These are phyloP conservation scores for Sphaeramia orbicularis DNA, from an alignment of 2,797 vertebrate genomes.

Conservation along the genomic window DNA sequence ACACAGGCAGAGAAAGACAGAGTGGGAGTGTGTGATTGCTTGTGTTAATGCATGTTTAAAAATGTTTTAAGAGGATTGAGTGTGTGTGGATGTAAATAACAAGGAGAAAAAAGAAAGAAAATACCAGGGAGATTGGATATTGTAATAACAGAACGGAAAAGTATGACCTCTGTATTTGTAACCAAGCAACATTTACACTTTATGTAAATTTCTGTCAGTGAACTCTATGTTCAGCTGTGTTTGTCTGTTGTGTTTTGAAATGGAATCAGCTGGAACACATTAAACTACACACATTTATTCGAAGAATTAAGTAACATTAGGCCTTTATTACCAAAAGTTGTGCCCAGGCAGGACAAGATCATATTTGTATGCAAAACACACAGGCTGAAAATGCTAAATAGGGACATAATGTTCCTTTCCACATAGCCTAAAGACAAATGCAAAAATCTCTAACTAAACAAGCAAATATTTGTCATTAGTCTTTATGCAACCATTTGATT, in stretches of 20 bases:
- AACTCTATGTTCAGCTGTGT: conserved; percentile 46
- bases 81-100: not conserved
- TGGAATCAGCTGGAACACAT: conserved; percentile 64
- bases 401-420: conserved; percentile 41
- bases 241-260: conserved; percentile 54
- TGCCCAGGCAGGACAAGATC: conserved; percentile 55
- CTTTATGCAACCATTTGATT: conserved; percentile 62
- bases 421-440: conserved; percentile 58
- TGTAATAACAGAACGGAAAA: conserved; percentile 36
- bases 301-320: conserved; percentile 61
- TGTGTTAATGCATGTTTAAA: conserved; percentile 40
- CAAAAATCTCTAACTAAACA: conserved; percentile 56
- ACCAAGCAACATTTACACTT: conserved; percentile 41
- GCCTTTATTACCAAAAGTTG: conserved; percentile 53
- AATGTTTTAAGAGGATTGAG: conserved; percentile 35
- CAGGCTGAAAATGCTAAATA: conserved; percentile 57
- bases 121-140: conserved; percentile 31
- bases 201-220: conserved; percentile 41
- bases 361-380: conserved; percentile 67
- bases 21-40: conserved; percentile 31
- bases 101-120: conserved; percentile 12
- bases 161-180: conserved; percentile 29
- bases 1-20: not conserved
- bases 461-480: conserved; percentile 69
- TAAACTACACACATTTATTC: conserved; percentile 60